Percentiles rank a stretch among this genome's conserved stretches.
Evolutionary conservation across 1,140 invertebrate genomes (phyloP).

Genomic region (Meloidogyne floridensis): DNA sequence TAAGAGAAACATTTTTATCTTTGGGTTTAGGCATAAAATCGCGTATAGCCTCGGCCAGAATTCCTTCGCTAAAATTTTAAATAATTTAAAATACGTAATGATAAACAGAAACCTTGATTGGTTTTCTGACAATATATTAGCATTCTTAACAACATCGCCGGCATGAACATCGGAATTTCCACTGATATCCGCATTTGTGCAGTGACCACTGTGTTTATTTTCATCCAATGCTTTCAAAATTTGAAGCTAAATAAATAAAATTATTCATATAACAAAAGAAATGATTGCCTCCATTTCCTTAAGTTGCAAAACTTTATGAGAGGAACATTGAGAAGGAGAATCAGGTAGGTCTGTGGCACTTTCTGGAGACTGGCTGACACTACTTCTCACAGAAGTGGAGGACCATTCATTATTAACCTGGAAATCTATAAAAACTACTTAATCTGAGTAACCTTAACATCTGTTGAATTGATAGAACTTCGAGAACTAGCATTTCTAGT

Average conservation of each 20-base stretch:
- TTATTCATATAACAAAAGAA: background rate
- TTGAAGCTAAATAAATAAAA: conserved; percentile 6
- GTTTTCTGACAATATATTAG: background rate
- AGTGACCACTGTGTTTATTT: background rate
- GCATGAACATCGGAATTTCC: background rate
- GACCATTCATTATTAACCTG: conserved; percentile 19
- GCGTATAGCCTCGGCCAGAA: conserved; percentile 20
- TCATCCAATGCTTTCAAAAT: conserved; percentile 27
- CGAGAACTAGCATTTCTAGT: conserved; percentile 17
- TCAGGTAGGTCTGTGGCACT: conserved; percentile 38
- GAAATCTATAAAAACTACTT: background rate
- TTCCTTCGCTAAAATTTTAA: background rate
- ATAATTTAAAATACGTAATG: background rate
- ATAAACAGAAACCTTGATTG: background rate
- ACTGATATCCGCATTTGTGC: background rate
- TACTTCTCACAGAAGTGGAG: conserved; percentile 16
- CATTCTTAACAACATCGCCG: background rate
- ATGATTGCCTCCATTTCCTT: conserved; percentile 23
- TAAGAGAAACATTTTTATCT: background rate
- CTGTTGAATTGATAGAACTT: conserved; percentile 9
- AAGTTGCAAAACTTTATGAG: conserved; percentile 23
- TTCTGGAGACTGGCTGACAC: conserved; percentile 30
- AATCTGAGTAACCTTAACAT: background rate
- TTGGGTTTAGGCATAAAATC: conserved; percentile 28
- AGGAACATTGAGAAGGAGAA: conserved; percentile 36